These are phyloP conservation scores for Empis livida DNA, from an alignment of 2,888 invertebrate species.

Conservation along the genomic window DNA sequence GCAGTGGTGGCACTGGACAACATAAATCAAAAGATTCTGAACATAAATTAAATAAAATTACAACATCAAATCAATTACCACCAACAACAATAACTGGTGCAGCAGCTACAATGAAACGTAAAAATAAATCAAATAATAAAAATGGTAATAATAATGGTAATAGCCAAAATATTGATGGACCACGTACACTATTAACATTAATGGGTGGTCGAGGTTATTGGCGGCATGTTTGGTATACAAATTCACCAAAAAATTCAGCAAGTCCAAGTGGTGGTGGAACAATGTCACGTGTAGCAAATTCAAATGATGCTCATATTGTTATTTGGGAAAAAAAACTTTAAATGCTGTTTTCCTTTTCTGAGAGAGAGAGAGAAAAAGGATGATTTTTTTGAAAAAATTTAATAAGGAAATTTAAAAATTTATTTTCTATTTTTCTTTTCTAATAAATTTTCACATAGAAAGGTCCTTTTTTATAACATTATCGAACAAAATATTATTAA, in stretches of 20 bases:
- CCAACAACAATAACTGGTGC: constrained; percentile 7
- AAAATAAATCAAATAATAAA: constrained; percentile 25
- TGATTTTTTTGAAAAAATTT: too few species aligned
- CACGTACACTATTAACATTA: constrained; percentile 68
- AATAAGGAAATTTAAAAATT: too few species aligned
- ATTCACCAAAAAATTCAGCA: constrained; percentile 21
- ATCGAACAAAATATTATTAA: too few species aligned
- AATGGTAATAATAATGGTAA: constrained; percentile 22
- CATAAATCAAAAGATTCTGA: background rate
- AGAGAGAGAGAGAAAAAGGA: too few species aligned
- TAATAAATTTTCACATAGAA: too few species aligned
- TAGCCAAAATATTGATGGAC: constrained; percentile 28
- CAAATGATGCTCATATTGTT: constrained; percentile 76
- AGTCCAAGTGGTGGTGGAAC: constrained; percentile 15
- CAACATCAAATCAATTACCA: background rate
- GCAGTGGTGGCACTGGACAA: background rate
- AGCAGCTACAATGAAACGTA: constrained; percentile 29
- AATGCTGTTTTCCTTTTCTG: constrained; percentile 18
- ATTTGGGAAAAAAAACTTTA: constrained; percentile 81
- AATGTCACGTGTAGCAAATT: constrained; percentile 54
- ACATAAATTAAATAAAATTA: background rate
- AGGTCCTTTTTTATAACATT: too few species aligned
- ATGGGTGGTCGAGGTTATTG: constrained; percentile 85
- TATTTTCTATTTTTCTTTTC: too few species aligned
- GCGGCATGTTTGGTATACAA: constrained; percentile 55